phyloP scores from a whole-genome alignment of 2,888 invertebrate species.

The Caenorhabditis macrosperma region DNA sequence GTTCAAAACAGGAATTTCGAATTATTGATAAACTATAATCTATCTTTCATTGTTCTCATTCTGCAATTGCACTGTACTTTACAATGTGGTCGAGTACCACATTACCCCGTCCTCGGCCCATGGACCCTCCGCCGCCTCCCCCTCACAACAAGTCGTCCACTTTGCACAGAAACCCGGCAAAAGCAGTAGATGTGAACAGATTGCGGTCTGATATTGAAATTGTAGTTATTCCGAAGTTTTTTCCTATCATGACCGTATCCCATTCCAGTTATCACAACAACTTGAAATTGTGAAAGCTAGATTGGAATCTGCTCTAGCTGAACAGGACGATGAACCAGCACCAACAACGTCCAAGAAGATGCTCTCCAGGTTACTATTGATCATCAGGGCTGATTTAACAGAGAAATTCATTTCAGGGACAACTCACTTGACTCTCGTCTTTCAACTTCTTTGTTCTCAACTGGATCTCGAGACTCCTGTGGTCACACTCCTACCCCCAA shows the following conservation, averaged over 20 bases:
- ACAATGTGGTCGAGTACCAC: constrained; percentile 61
- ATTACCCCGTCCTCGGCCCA: constrained; percentile 51
- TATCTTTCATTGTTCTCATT: constrained; percentile 2
- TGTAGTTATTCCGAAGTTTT: constrained; percentile 20
- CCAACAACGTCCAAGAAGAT: constrained; percentile 22
- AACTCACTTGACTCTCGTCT: constrained; percentile 63
- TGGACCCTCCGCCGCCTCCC: constrained; percentile 58
- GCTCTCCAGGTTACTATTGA: constrained; percentile 39
- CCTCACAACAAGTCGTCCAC: constrained; percentile 52
- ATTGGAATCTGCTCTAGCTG: constrained; percentile 52
- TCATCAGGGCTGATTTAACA: too few relatives aligned
- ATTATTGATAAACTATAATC: constrained; percentile 34
- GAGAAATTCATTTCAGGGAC: constrained; percentile 44
- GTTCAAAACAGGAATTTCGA: constrained; percentile 37
- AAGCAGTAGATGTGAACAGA: constrained; percentile 59
- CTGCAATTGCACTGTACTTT: not conserved
- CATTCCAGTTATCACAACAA: constrained; percentile 63
- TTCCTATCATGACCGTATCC: not conserved
- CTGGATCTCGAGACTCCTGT: constrained; percentile 43
- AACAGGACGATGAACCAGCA: constrained; percentile 26
- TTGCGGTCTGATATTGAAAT: constrained; percentile 63
- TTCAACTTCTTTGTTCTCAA: constrained; percentile 62
- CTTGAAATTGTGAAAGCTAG: constrained; percentile 62
- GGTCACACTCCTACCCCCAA: constrained; percentile 58
- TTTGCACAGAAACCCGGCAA: constrained; percentile 33